phyloP scores from a whole-genome alignment of 2,113 vertebrate genomes.

The Melanostigma gelatinosum region DNA sequence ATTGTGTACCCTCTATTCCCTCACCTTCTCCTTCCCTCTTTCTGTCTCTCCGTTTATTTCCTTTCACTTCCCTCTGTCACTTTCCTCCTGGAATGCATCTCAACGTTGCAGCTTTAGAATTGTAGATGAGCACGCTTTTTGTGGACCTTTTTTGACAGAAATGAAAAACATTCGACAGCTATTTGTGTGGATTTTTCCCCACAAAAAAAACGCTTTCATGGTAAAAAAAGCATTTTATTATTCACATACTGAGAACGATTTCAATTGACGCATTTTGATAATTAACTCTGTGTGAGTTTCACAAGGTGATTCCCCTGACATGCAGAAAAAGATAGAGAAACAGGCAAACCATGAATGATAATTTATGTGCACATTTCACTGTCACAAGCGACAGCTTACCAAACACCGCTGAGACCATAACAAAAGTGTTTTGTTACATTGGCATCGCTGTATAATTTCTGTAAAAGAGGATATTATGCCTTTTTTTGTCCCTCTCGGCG shows the following conservation, averaged over 20 bases:
- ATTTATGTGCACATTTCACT: constrained; percentile 73
- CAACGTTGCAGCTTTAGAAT: constrained; percentile 42
- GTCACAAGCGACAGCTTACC: constrained; percentile 56
- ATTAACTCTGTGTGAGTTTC: constrained; percentile 67
- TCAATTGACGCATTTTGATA: constrained; percentile 60
- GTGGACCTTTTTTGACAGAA: constrained; percentile 15
- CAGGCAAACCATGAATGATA: constrained; percentile 75
- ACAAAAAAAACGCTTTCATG: constrained; percentile 9
- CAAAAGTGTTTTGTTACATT: constrained; percentile 63
- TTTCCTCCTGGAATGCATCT: constrained; percentile 60
- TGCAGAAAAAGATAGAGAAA: constrained; percentile 56
- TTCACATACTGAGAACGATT: constrained; percentile 43
- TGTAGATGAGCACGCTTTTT: constrained; percentile 32
- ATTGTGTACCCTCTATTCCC: constrained; percentile 91
- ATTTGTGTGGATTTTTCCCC: background rate
- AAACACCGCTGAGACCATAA: constrained; percentile 52
- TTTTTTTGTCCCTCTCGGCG: constrained; percentile 60
- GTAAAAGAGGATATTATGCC: constrained; percentile 38
- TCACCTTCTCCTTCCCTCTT: constrained; percentile 79
- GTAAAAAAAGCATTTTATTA: background rate
- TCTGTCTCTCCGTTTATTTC: constrained; percentile 68
- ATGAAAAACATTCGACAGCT: constrained; percentile 32
- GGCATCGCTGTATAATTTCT: constrained; percentile 66
- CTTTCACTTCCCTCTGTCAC: constrained; percentile 67
- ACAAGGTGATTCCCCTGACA: constrained; percentile 71